Conservation (phyloP, 2,888 invertebrate genomes). For the Dascillus cervinus region DNA sequence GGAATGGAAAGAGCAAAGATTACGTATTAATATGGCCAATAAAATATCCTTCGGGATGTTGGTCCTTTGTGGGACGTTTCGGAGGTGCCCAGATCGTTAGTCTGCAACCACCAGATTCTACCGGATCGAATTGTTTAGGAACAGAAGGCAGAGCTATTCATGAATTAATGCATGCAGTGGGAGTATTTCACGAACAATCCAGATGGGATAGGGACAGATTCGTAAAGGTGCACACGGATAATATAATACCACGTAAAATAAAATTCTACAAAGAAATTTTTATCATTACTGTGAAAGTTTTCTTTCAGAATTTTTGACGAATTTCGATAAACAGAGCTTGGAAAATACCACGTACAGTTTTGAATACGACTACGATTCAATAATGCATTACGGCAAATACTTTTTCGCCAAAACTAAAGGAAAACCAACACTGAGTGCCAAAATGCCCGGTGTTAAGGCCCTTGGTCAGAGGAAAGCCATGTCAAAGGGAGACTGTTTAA, state of each 20-base stretch:
- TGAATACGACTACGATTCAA: conserved; percentile 69
- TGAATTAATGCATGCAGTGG: conserved; percentile 73
- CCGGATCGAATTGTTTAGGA: conserved; percentile 57
- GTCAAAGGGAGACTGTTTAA: conserved; percentile 59
- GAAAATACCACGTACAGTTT: conserved; percentile 58
- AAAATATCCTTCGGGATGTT: conserved; percentile 61
- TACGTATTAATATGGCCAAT: conserved; percentile 60
- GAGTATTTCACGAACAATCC: conserved; percentile 75
- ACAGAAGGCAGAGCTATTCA: conserved; percentile 68
- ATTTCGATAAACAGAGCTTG: conserved; percentile 58
- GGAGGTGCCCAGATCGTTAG: conserved; percentile 70
- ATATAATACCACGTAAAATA: conserved; percentile 53
- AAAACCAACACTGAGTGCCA: conserved; percentile 55
- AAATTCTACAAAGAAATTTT: no score
- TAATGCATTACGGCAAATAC: conserved; percentile 69
- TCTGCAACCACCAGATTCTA: conserved; percentile 54
- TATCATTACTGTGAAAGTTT: no score
- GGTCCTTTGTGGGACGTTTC: conserved; percentile 66
- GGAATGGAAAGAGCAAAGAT: conserved; percentile 55
- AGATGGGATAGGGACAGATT: conserved; percentile 64
- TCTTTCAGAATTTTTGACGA: conserved; percentile 50
- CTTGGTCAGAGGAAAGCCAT: conserved; percentile 57
- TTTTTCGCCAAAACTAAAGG: conserved; percentile 57
- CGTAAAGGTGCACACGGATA: conserved; percentile 61
- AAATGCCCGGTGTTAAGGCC: conserved; percentile 44